Evolutionary conservation across 2,888 invertebrate species (phyloP), one percentile per base, ranked within the genome.

Genomic region (Drosophila seclusa): DNA sequence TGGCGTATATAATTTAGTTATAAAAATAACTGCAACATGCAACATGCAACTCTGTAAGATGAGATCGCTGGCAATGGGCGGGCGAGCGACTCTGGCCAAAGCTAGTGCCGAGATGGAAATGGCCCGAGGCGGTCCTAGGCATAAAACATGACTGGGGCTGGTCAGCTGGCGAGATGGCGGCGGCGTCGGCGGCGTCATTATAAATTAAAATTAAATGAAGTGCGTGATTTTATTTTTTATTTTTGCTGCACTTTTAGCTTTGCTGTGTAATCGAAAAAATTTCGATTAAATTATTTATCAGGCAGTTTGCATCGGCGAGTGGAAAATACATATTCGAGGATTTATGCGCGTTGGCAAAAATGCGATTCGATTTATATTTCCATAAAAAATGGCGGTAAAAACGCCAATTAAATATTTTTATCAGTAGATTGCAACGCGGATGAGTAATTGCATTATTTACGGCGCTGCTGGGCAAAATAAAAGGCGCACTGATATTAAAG

Each of bases 1-100:
- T 70, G 80, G 82, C 89, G 88, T 90, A 84, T 90, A 88, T 92
- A 91, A 92, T 91, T 92, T 91, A 91, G 91, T 92, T 91, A 91
- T 91, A 92, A 91, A 91, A 92, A 91, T 90, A 91, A 91, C 90
- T 90, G 83, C 91, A 85, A 82, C 76, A 83, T 90, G 83, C 91
- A 85, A 82, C 76, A 83, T 81, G 83, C 74, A 63, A 60, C 31
- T 61, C 64, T 80, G 82, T 85, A 89, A 91, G 89, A 89, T 82
- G 88, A 83, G 86, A 91, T 91, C 83, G 78, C 64, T 67, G 54
- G 60, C 70, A 69, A 73, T 77, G 81, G 79, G 74, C 72, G 73
- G 64, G 53, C 38, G 48, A 58, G 38, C 57, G 66, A 59, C 59
- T 45, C 42, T 31, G 13, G 24, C 10, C 57, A 36, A 42, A 45